These are phyloP conservation scores for Tenthredo livida DNA, from an alignment of 2,888 invertebrate species.

Conservation along the genomic window DNA sequence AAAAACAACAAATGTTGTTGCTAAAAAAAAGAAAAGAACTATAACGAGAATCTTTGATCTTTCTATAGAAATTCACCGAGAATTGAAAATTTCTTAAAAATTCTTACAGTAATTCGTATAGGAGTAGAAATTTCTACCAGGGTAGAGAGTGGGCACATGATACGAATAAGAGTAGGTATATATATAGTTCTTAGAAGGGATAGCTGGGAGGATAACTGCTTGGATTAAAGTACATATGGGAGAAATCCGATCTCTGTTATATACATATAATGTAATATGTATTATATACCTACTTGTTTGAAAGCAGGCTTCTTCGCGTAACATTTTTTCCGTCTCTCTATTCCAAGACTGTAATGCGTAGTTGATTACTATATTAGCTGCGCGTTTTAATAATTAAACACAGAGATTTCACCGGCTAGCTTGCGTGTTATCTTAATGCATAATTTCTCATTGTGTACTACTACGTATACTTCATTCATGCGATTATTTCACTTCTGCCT, in stretches of 20 bases:
- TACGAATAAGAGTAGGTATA: neutral
- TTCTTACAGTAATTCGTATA: too few relatives aligned
- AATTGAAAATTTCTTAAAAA: too few relatives aligned
- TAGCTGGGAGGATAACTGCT: neutral
- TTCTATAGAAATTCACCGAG: too few relatives aligned
- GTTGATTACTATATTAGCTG: neutral
- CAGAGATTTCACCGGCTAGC: neutral
- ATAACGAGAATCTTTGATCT: too few relatives aligned
- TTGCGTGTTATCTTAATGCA: neutral
- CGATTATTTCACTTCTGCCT: neutral
- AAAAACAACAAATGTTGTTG: too few relatives aligned
- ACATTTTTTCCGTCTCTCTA: neutral
- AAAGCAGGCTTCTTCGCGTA: neutral
- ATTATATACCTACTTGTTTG: neutral
- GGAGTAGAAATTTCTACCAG: too few relatives aligned
- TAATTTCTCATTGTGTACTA: neutral
- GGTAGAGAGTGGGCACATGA: too few relatives aligned
- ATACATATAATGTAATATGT: neutral
- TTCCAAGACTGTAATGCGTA: neutral
- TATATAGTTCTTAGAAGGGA: neutral
- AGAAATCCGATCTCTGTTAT: slow-evolving; percentile 4
- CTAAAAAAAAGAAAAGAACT: too few relatives aligned
- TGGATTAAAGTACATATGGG: neutral
- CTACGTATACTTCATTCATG: neutral
- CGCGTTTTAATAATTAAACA: neutral